Evolutionary conservation across 2,113 vertebrate species (phyloP).

Genomic region (Nerophis lumbriciformis): DNA sequence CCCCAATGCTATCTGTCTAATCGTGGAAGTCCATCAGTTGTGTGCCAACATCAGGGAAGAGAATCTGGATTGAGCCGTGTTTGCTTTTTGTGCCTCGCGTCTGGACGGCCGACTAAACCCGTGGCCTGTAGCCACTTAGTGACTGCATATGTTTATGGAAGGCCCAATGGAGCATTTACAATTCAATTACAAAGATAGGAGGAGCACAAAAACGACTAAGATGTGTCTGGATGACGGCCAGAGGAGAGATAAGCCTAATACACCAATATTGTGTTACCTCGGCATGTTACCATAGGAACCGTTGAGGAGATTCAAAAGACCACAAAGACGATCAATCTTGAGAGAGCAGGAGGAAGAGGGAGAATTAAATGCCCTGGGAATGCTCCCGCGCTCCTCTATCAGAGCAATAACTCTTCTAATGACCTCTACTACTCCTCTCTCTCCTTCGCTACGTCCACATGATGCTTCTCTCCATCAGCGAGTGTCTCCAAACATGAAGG

Average conservation of each 20-base stretch:
- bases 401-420: conserved; percentile 70
- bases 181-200: conserved; percentile 74
- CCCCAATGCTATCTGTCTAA: conserved; percentile 60
- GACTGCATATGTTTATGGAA: conserved; percentile 64
- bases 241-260: conserved; percentile 73
- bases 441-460: conserved; percentile 8
- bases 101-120: conserved; percentile 53
- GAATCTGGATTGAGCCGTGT: conserved; percentile 60
- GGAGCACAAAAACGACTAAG: conserved; percentile 45
- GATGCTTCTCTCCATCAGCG: conserved; percentile 44
- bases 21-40: conserved; percentile 65
- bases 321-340: conserved; percentile 75
- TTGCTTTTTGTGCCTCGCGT: conserved; percentile 33
- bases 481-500: conserved; percentile 45
- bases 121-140: conserved; percentile 57
- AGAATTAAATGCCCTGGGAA: conserved; percentile 72
- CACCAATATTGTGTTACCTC: conserved; percentile 76
- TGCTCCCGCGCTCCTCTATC: conserved; percentile 67
- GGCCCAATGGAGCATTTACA: conserved; percentile 70
- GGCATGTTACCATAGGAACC: conserved; percentile 75
- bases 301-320: conserved; percentile 70
- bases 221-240: conserved; percentile 73
- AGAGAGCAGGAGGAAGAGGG: conserved; percentile 65
- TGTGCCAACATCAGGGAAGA: conserved; percentile 55
- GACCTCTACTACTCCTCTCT: conserved; percentile 60